Percentiles rank a stretch among this genome's conserved stretches.
These are phyloP conservation scores for Drosophila obscura DNA, from an alignment of 1,140 invertebrate genomes.

Conservation along the genomic window DNA sequence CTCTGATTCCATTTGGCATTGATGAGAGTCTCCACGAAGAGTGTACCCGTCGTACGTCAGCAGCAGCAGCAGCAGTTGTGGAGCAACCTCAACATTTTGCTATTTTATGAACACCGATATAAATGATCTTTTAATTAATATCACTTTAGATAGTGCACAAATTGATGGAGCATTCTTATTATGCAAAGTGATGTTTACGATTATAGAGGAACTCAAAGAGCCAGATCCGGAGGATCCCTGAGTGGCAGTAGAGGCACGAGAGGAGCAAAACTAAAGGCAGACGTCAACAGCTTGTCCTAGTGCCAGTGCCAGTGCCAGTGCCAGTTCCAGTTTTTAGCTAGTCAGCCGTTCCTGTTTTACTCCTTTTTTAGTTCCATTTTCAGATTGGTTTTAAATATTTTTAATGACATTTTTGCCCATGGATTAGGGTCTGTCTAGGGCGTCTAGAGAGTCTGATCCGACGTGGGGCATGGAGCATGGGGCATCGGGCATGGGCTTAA, in stretches of 20 bases:
- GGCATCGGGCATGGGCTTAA: slow-evolving; percentile 19
- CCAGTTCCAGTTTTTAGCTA: no score
- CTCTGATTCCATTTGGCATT: slow-evolving; percentile 73
- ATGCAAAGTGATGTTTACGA: slow-evolving; percentile 83
- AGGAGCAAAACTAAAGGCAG: no score
- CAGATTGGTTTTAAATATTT: slow-evolving; percentile 68
- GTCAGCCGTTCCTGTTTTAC: not conserved
- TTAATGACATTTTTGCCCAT: slow-evolving; percentile 66
- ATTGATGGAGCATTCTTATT: slow-evolving; percentile 83
- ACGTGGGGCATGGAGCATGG: slow-evolving; percentile 6
- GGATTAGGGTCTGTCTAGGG: slow-evolving; percentile 60
- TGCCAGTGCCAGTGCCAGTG: no score
- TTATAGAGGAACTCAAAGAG: slow-evolving; percentile 40
- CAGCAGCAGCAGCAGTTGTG: slow-evolving; percentile 50
- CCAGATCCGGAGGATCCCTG: not conserved
- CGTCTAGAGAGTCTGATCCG: slow-evolving; percentile 10
- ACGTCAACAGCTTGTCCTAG: no score
- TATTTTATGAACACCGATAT: slow-evolving; percentile 83
- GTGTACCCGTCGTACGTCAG: slow-evolving; percentile 64
- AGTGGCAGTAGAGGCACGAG: no score
- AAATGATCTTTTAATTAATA: slow-evolving; percentile 83
- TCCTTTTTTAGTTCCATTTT: slow-evolving; percentile 13
- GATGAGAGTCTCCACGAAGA: slow-evolving; percentile 50
- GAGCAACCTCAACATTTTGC: slow-evolving; percentile 73
- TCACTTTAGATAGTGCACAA: slow-evolving; percentile 79